Conservation (phyloP, 64 coral and sea anemone species). For the Stichodactyla helianthus region DNA sequence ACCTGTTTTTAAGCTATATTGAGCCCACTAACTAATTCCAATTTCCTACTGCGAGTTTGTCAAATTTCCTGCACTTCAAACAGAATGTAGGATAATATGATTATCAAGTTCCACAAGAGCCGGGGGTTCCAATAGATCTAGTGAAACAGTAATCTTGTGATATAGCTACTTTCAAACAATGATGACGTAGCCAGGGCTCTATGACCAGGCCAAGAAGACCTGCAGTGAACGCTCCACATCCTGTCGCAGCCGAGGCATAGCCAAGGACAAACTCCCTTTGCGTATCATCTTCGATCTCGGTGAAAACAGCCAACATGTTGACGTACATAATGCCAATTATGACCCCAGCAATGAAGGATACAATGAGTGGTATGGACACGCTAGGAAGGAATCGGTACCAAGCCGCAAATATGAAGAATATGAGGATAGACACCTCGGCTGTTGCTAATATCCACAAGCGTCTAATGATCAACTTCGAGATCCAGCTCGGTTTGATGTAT, state of each 20-base stretch:
- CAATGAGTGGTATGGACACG: conserved; percentile 54
- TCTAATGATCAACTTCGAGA: conserved; percentile 44
- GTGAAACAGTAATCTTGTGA: conserved; percentile 70
- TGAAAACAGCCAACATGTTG: conserved; percentile 74
- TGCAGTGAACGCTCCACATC: conserved; percentile 70
- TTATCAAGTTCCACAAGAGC: conserved; percentile 9
- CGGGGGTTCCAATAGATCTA: conserved; percentile 22
- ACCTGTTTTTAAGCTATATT: too few species aligned
- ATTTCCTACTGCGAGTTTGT: too few species aligned
- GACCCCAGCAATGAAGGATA: conserved; percentile 69
- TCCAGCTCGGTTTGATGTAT: conserved; percentile 46
- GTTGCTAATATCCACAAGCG: conserved; percentile 62
- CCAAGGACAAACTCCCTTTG: conserved; percentile 77
- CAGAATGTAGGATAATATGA: not conserved
- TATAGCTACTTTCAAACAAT: conserved; percentile 59
- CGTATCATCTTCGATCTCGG: conserved; percentile 54
- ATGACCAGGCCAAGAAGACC: conserved; percentile 67
- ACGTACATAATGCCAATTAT: conserved; percentile 81
- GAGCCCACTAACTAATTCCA: too few species aligned
- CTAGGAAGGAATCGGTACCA: conserved; percentile 75
- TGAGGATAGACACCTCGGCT: conserved; percentile 43
- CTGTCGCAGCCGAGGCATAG: conserved; percentile 78
- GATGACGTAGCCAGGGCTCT: conserved; percentile 78
- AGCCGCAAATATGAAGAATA: conserved; percentile 72
- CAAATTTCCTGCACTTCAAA: not conserved